These are phyloP conservation scores for Euglossa dilemma DNA, from an alignment of 1,140 invertebrate species.

Conservation along the genomic window DNA sequence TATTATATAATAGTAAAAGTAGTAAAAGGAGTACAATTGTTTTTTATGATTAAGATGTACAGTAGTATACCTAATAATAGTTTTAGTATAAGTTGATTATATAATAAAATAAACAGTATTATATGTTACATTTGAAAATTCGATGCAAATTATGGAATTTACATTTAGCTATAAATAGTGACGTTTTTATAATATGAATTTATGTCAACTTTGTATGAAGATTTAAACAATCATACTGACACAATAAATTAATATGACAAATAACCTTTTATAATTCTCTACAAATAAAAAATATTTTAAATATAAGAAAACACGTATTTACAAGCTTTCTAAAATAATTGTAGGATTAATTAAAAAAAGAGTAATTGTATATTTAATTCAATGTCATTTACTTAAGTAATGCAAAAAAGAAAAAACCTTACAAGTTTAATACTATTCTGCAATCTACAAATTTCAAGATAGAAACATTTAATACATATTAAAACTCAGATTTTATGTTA, in stretches of 20 bases:
- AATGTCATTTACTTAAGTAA: not conserved
- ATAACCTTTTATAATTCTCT: not conserved
- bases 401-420: not conserved
- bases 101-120: constrained; percentile 2
- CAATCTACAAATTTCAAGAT: too few species aligned
- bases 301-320: too few species aligned
- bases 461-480: not conserved
- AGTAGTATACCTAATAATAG: not conserved
- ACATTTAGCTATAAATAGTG: not conserved
- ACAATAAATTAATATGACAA: not conserved
- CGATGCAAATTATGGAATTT: not conserved
- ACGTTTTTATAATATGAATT: not conserved
- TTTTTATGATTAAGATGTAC: constrained; percentile 31
- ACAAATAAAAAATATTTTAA: not conserved
- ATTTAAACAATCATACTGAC: not conserved
- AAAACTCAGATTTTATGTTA: too few species aligned
- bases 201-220: too few species aligned
- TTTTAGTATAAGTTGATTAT: not conserved
- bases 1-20: not conserved
- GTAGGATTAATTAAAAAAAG: too few species aligned
- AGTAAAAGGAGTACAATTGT: not conserved
- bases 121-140: not conserved
- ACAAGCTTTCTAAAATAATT: too few species aligned
- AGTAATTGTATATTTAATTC: not conserved
- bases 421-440: too few species aligned